Evolutionary conservation across 2,888 invertebrate genomes (phyloP), one percentile per base, ranked within the genome.

Genomic region (Asteroscopus sphinx): DNA sequence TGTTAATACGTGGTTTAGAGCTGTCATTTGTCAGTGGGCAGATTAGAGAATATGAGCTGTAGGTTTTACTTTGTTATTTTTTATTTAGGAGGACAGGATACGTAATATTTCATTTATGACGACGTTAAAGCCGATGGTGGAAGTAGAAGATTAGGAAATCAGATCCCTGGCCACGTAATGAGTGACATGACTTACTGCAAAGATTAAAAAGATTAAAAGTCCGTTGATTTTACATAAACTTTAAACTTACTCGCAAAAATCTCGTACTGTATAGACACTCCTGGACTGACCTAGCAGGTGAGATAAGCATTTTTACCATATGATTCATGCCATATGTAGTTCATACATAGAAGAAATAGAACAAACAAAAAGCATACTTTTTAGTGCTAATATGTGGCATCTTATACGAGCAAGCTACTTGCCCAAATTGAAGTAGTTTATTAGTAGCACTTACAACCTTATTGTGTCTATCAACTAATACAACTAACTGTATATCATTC

Each of bases 1-100:
- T 63, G 65, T 69, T 73, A 72, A 66, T 68, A 41, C 64, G 58
- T 48, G 60, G 68, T 60, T 76, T 65, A 80, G 79, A 73, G 81
- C 41, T 76, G 80, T 55, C 71, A 61, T 48, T 9, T 46, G 52
- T 72, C 58, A 51, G 21, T 32, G 32, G 37, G 15, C 13, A 52
- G 65, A 53, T 59, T 61, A 46, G 58, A 37, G 11, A 40, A 37
- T 55, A 57, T 60, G 51, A 56, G 66, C 2, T 21, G 39, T 3
- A 36, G 16, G 42, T 62, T 30, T 21, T 0, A 7, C 26, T 54
- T 35, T 47, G 6, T 61, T 62, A 32, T 60, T 64, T n/a, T 64
- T 53, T 47, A 42, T 47, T 37, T 15, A 6, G 21, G 3, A n/a
- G n/a, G 26, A 8, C 11, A 21, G 39, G 30, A 39, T 13, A 11